Base-by-base conservation (phyloP, 2,113 vertebrate species). In the Clarias gariepinus region DNA sequence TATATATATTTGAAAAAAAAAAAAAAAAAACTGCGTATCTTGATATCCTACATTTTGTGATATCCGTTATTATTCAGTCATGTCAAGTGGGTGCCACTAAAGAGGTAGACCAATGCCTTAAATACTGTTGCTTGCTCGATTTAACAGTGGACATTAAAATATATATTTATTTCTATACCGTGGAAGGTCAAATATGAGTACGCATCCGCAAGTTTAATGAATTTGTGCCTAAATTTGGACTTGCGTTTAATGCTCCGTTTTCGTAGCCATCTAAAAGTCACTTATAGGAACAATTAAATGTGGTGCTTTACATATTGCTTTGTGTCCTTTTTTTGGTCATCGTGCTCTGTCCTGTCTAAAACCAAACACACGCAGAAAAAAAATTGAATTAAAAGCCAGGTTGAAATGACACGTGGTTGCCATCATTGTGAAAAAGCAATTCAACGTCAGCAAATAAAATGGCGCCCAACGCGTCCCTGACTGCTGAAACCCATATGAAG, bases 361-460 rank as follows among this genome's bases (percentile, higher is more conserved):
- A 30, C 47, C 47, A 47, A 47, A 47, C 47, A 47, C 47, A 7
- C 47, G 6, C 47, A 8, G 5, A 47, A 8, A 47, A 47, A 47
- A 47, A 1, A 85, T 55, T 82, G n/a, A 33, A 82, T 82, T 85
- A 5, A 61, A 66, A 57, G 25, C 21, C 80, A 83, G 25, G 47
- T 74, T 83, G n/a, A 33, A 74, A 19, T 76, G 86, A 86, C 94
- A 94, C 93, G 93, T 93, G 93, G 92, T 88, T 91, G 68, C 86
- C n/a, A 90, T 78, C 89, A 91, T 87, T 87, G 88, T 23, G 85
- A 85, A 84, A 73, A 81, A 92, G 87, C 90, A 89, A 82, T 86
- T 83, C 88, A 90, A 93, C 92, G 91, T 94, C 91, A 93, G 90
- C 89, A 91, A 87, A 86, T 41, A 88, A 94, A 95, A 95, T 95